These are phyloP conservation scores for Caenorhabditis sp. DNA, from an alignment of 2,888 invertebrate species.

Conservation along the genomic window DNA sequence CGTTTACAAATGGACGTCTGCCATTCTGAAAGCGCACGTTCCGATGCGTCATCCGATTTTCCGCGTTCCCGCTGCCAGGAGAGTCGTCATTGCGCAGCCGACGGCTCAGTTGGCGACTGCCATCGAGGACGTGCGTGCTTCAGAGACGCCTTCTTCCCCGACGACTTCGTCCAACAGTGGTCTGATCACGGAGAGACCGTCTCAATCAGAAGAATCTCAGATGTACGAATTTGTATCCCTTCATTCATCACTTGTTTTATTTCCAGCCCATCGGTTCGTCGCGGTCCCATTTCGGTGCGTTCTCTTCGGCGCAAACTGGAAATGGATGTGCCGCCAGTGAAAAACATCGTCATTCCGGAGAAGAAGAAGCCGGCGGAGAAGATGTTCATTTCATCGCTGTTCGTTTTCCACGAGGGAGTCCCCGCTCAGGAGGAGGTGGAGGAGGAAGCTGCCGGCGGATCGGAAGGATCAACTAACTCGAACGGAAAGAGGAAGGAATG, in stretches of 20 bases:
- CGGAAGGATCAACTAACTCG: too few species aligned
- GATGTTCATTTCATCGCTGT: constrained; percentile 5
- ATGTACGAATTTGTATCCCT: not conserved
- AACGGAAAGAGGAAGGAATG: constrained; percentile 32
- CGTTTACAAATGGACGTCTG: constrained; percentile 42
- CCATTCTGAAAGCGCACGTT: constrained; percentile 36
- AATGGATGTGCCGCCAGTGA: not conserved
- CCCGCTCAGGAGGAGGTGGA: not conserved
- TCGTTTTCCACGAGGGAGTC: constrained; percentile 21
- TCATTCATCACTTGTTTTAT: not conserved
- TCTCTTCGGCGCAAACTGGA: constrained; percentile 21
- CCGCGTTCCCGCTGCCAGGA: too few species aligned
- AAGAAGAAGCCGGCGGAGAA: not conserved
- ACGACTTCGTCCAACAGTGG: constrained; percentile 35
- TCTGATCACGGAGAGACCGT: constrained; percentile 38
- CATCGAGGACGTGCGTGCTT: not conserved
- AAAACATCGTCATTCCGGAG: not conserved
- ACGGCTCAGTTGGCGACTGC: not conserved
- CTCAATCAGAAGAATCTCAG: constrained; percentile 12
- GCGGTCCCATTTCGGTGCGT: constrained; percentile 26
- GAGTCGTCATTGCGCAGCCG: not conserved
- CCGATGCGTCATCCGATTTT: not conserved
- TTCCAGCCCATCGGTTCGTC: constrained; percentile 48
- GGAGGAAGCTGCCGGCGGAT: constrained; percentile 7
- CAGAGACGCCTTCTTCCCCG: constrained; percentile 3